A percentile compares a stretch with the other conserved stretches of the same genome.
Conservation (phyloP, 2,888 invertebrate species). For the Epistrophe eligans region DNA sequence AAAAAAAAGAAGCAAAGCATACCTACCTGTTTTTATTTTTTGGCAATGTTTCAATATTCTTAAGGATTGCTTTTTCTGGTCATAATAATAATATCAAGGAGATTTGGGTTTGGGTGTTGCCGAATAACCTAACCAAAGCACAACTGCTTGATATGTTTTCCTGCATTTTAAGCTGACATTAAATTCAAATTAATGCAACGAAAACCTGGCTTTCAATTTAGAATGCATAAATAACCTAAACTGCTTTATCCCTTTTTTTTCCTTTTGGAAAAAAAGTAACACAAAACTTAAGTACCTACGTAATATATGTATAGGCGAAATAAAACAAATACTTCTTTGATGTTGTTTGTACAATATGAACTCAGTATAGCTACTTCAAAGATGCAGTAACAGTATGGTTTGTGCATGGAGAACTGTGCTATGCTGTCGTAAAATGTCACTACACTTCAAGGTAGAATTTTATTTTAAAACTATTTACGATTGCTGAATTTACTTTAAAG, state of each 20-base stretch:
- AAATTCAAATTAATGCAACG: constrained; percentile 47
- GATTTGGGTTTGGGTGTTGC: constrained; percentile 27
- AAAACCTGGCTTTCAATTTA: constrained; percentile 45
- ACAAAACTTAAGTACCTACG: constrained; percentile 7
- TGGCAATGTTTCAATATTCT: constrained; percentile 62
- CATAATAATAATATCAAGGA: constrained; percentile 42
- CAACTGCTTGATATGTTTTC: constrained; percentile 37
- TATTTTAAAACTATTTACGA: constrained; percentile 39
- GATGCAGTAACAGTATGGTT: constrained; percentile 19
- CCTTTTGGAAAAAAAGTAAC: not conserved
- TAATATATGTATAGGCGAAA: not conserved
- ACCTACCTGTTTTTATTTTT: constrained; percentile 41
- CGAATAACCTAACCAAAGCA: constrained; percentile 23
- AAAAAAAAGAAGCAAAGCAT: constrained; percentile 32
- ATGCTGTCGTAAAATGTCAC: constrained; percentile 27
- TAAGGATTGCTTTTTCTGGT: constrained; percentile 29
- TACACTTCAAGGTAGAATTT: constrained; percentile 15
- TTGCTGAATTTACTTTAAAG: constrained; percentile 39
- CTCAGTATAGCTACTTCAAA: constrained; percentile 18
- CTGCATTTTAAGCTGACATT: constrained; percentile 44
- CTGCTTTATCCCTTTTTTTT: constrained; percentile 15
- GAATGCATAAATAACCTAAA: constrained; percentile 34
- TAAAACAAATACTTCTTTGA: constrained; percentile 34
- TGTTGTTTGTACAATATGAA: not conserved
- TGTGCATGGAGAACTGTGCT: constrained; percentile 5